phyloP scores from a whole-genome alignment of 2,797 vertebrate genomes.

The Oreortyx pictus region DNA sequence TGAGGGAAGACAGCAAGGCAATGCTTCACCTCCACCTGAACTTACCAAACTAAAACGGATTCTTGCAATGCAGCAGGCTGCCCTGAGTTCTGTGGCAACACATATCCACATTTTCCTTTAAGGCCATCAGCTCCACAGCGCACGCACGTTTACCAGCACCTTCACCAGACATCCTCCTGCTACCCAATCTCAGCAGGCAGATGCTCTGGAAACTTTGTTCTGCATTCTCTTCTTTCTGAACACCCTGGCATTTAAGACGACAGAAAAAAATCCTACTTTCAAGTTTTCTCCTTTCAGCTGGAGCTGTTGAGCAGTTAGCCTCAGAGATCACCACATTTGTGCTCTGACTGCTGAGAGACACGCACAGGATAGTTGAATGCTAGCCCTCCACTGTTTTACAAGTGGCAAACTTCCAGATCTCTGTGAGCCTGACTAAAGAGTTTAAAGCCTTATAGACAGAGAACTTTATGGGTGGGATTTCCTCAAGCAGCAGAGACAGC shows the following conservation, averaged over 20 bases:
- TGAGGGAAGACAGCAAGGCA: background rate
- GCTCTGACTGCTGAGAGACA: fast-evolving
- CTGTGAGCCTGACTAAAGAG: background rate
- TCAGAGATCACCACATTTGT: background rate
- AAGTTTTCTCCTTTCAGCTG: background rate
- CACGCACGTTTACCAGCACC: background rate
- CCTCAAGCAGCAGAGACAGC: constrained; percentile 2
- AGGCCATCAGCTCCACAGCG: fast-evolving
- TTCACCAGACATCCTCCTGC: background rate
- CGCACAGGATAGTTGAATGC: background rate
- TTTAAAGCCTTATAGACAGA: background rate
- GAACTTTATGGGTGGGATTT: background rate
- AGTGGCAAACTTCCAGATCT: constrained; percentile 7
- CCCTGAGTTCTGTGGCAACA: background rate
- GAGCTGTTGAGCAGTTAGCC: background rate
- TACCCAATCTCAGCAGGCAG: background rate
- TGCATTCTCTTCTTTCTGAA: background rate
- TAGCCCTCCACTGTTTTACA: background rate
- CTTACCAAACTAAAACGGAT: background rate
- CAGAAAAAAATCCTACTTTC: background rate
- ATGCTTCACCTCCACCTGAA: background rate
- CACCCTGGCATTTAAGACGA: background rate
- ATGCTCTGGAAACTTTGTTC: background rate
- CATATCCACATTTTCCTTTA: background rate
- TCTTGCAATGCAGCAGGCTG: background rate